phyloP scores from a whole-genome alignment of 2,113 vertebrate genomes.

The Pica pica region DNA sequence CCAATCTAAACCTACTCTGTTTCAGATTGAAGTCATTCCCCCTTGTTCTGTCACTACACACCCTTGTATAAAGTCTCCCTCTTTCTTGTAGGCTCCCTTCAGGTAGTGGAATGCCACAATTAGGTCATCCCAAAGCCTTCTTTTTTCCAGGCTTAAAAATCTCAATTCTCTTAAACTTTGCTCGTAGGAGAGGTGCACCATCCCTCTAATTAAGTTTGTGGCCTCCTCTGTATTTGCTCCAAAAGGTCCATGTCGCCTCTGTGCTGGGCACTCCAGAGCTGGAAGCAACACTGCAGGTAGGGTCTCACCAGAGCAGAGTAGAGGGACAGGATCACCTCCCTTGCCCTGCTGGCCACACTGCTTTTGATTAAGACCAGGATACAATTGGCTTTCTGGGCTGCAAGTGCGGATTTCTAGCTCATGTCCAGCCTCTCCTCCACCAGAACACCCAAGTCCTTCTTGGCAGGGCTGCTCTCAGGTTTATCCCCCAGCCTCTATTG shows the following conservation, averaged over 20 bases:
- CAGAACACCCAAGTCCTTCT: neutral
- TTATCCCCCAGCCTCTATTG: fast-evolving
- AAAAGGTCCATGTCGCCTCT: neutral
- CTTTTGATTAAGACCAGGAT: neutral
- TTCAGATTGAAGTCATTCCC: neutral
- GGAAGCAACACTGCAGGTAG: too few species aligned
- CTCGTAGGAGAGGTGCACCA: neutral
- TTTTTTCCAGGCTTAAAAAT: neutral
- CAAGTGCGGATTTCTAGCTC: neutral
- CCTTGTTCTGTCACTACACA: neutral
- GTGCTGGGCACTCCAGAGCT: fast-evolving
- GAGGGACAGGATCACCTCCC: neutral
- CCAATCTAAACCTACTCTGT: neutral
- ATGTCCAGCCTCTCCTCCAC: neutral
- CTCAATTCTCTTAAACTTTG: neutral
- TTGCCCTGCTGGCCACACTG: neutral
- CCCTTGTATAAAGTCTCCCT: neutral
- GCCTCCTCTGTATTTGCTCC: too few species aligned
- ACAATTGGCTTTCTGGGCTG: neutral
- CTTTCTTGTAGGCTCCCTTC: neutral
- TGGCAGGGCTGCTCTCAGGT: fast-evolving
- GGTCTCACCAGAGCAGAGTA: neutral
- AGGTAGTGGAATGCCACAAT: neutral
- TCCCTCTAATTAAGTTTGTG: neutral
- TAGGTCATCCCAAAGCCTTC: neutral